Evolutionary conservation across 1,140 invertebrate species (phyloP).

Genomic region (Adelges cooleyi): DNA sequence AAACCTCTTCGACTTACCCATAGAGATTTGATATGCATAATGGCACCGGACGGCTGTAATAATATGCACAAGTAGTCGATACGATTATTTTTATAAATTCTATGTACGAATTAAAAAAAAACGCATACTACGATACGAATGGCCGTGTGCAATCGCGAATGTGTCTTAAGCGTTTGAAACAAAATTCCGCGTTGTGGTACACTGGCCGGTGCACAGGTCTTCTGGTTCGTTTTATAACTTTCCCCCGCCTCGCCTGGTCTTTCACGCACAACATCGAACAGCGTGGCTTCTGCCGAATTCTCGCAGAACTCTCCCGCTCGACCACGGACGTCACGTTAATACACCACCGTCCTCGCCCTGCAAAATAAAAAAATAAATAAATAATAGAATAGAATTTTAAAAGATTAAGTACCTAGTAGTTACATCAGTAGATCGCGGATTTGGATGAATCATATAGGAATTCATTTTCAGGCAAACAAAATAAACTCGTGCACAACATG

Average conservation of each 20-base stretch:
- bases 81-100: neutral
- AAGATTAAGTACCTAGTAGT: too few species aligned
- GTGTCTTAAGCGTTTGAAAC: slow-evolving; percentile 7
- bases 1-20: neutral
- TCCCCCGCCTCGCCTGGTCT: slow-evolving; percentile 23
- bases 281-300: neutral
- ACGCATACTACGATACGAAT: neutral
- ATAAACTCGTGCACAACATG: too few species aligned
- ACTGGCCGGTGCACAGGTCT: neutral
- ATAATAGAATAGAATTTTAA: too few species aligned
- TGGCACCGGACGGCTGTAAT: neutral
- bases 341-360: too few species aligned
- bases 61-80: too few species aligned
- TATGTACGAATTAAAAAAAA: neutral
- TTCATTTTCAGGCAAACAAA: too few species aligned
- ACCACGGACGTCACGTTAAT: too few species aligned
- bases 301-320: neutral
- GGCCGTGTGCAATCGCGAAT: neutral
- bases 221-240: slow-evolving; percentile 21
- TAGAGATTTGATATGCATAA: neutral
- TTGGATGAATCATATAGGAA: too few species aligned
- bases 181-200: neutral
- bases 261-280: neutral
- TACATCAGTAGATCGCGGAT: too few species aligned
- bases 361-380: too few species aligned